phyloP scores from a whole-genome alignment of 2,888 invertebrate species.

The Strigamia transsilvanica region DNA sequence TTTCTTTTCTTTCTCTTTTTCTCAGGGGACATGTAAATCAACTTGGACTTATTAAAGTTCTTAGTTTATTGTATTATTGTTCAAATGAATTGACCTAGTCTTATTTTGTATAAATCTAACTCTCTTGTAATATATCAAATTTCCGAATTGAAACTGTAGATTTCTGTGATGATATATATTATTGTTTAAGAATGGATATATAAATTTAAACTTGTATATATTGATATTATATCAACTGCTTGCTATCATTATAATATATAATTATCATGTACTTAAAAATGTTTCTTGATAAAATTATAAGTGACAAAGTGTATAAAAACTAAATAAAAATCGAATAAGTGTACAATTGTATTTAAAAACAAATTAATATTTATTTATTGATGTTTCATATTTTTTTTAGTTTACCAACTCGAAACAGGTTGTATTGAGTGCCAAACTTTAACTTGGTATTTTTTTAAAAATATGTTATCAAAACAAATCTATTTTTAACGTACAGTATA shows the following conservation, averaged over 20 bases:
- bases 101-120: conserved; percentile 23
- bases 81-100: conserved; percentile 33
- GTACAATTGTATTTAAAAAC: conserved; percentile 29
- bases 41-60: background rate
- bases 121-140: conserved; percentile 29
- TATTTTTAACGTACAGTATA: conserved; percentile 6
- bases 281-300: conserved; percentile 37
- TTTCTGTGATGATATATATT: conserved; percentile 37
- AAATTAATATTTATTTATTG: background rate
- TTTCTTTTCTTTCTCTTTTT: background rate
- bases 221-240: background rate
- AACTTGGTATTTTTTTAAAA: background rate
- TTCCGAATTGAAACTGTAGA: background rate
- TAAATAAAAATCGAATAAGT: conserved; percentile 26
- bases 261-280: conserved; percentile 34
- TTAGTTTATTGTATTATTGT: background rate
- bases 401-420: background rate
- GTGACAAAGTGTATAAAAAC: conserved; percentile 19
- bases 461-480: background rate
- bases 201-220: background rate
- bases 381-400: background rate
- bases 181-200: background rate
- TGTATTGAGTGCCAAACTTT: conserved; percentile 27
- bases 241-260: background rate
- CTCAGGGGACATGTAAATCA: conserved; percentile 33